These are phyloP conservation scores for Copidosoma floridanum DNA, from an alignment of 1,140 invertebrate species.

Conservation along the genomic window DNA sequence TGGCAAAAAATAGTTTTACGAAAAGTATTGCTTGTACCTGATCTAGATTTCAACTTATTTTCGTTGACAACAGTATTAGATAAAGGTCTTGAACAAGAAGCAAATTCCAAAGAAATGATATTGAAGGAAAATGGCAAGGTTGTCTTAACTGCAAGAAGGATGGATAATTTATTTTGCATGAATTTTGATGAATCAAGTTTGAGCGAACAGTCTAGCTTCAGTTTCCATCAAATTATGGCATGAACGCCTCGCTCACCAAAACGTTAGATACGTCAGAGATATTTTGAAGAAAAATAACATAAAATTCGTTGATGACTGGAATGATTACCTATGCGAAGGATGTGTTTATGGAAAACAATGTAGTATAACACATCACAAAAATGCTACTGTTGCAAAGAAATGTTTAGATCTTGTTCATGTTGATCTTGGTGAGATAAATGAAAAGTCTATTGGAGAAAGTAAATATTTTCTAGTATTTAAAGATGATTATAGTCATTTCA, in stretches of 20 bases:
- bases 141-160: slow-evolving; percentile 22
- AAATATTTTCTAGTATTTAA: slow-evolving; percentile 36
- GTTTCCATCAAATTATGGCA: slow-evolving; percentile 33
- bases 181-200: slow-evolving; percentile 24
- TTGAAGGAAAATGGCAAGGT: slow-evolving; percentile 24
- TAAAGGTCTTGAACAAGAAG: slow-evolving; percentile 27
- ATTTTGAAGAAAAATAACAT: slow-evolving; percentile 24
- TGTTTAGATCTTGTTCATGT: slow-evolving; percentile 31
- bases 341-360: slow-evolving; percentile 37
- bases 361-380: slow-evolving; percentile 1
- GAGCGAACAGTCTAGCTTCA: slow-evolving; percentile 21
- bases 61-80: slow-evolving; percentile 32
- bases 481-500: slow-evolving; percentile 20
- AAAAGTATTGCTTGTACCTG: slow-evolving; percentile 33
- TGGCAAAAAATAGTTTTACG: slow-evolving; percentile 29
- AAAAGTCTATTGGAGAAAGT: slow-evolving; percentile 32
- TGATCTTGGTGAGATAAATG: too few relatives aligned
- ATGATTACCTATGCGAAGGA: slow-evolving; percentile 27
- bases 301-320: slow-evolving; percentile 28
- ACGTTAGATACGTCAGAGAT: slow-evolving; percentile 35
- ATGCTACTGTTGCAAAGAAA: neutral
- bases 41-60: slow-evolving; percentile 33
- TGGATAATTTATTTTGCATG: slow-evolving; percentile 32
- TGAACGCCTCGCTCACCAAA: slow-evolving; percentile 38
- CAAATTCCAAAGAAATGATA: slow-evolving; percentile 16